Base-by-base conservation (phyloP, 2,888 invertebrate species). In the Andrena marginata region DNA sequence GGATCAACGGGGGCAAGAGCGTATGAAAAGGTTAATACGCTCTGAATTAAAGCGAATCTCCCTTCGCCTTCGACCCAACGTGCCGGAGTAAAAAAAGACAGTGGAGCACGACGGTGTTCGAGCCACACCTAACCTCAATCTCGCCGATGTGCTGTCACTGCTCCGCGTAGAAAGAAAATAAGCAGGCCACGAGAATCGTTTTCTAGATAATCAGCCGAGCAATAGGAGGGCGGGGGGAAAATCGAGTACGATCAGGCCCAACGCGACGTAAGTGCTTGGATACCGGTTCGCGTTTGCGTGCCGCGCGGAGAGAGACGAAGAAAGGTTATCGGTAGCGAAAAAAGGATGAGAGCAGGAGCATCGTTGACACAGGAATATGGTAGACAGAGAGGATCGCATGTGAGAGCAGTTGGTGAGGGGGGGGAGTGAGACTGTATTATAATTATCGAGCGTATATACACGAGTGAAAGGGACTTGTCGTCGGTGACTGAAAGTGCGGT, bases 21-120 rank as follows among this genome's bases (percentile, higher is more conserved):
- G 77, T 67, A 75, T 68, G 69, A 80, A 75, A 80, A 85, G 88
- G 86, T 89, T 89, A 89, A 89, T 88, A 89, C 79, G 80, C 70
- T 77, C 83, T 72, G 74, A 88, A 89, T 88, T 90, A 88, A 84
- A 84, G 80, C 69, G 77, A 54, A 76, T 70, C 60, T 68, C 74
- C 68, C 71, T 74, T 64, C 68, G 51, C 42, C 35, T 10, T 33
- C 48, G 56, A 60, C 29, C 51, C 2, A 13, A 51, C 6, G 72
- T 49, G 70, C 51, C 62, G 77, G 74, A 74, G 72, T 71, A 76
- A 73, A 71, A 65, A 48, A 49, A 74, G 26, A 69, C n/a, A 16
- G 48, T 10, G 16, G 31, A 35, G 35, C 7, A 26, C 6, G 42
- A 70, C 48, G 49, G 42, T 77, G 56, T 23, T 23, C 62, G 59